Evolutionary conservation across 2,797 vertebrate genomes (phyloP), one percentile per base, ranked within the genome.

Genomic region (Sitta carolinensis): DNA sequence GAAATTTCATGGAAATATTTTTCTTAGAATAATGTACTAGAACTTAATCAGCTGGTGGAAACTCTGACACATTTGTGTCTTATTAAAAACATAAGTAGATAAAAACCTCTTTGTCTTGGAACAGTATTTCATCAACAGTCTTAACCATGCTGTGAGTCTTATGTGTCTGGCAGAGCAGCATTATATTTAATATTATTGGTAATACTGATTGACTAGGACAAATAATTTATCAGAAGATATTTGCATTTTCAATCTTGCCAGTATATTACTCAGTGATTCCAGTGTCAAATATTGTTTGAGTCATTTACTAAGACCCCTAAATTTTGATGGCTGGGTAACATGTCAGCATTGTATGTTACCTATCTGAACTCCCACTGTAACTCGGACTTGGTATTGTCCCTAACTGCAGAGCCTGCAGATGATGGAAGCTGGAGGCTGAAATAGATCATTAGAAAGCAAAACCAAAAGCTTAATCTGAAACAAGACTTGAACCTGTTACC

Each of bases 111-210:
- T 50, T 85, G 7, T 54, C 66, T 88, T 57, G 25, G 15, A 85
- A 54, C 0, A 5, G 29, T 59, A 58, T 61, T 62, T 30, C 0
- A 0, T 57, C 40, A 85, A 30, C n/a, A 84, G 23, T 34, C 12
- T 78, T 89, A 70, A 79, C 26, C 29, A 42, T 48, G 26, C 25
- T 61, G 22, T 80, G 51, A 45, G 21, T 32, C 61, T 76, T 61
- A 59, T 10, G 34, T 63, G 29, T 67, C 45, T 52, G 23, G 7
- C 27, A 57, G 21, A 45, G 16, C 25, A 82, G 3, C 69, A 43
- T 30, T 30, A 29, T 1, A 15, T 68, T 80, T 63, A 61, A 32
- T 38, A 43, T 12, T 57, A 51, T 12, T 66, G 23, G 8, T 36
- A 70, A 75, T 75, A 78, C 19, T 32, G 18, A 72, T 84, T 81